phyloP scores from a whole-genome alignment of 2,888 invertebrate genomes.

The Drosophila melanosoma region DNA sequence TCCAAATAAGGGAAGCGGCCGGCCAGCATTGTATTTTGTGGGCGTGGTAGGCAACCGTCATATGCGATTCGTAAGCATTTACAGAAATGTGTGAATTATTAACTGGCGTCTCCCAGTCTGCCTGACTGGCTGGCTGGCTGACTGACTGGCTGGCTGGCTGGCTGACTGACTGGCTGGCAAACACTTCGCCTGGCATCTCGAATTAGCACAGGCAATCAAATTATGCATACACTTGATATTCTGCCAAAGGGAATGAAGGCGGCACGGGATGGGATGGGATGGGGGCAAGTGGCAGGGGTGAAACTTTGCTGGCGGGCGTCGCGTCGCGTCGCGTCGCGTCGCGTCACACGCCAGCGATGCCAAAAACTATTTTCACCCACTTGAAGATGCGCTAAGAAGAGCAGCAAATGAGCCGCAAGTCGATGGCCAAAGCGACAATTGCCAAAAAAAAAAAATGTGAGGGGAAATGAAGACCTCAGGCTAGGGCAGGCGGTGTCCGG shows the following conservation, averaged over 20 bases:
- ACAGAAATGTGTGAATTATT: constrained; percentile 63
- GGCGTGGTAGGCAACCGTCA: constrained; percentile 45
- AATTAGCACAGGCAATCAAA: constrained; percentile 66
- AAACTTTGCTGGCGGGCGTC: constrained; percentile 11
- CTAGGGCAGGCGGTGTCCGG: too few species aligned
- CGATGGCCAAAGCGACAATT: constrained; percentile 42
- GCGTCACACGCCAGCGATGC: constrained; percentile 15
- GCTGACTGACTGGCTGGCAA: not conserved
- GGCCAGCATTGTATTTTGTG: constrained; percentile 30
- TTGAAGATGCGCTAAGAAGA: constrained; percentile 48
- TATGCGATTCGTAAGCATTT: constrained; percentile 37
- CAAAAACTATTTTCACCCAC: constrained; percentile 65
- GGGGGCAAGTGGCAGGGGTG: not conserved
- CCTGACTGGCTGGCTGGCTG: not conserved
- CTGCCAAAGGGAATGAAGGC: constrained; percentile 4
- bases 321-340: not conserved
- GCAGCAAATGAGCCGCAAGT: constrained; percentile 60
- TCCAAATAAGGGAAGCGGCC: not conserved
- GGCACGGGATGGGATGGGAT: not conserved
- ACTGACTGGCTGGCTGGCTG: not conserved
- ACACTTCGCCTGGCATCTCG: constrained; percentile 20
- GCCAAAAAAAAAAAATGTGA: constrained; percentile 28
- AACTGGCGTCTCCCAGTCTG: constrained; percentile 28
- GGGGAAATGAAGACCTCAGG: not conserved
- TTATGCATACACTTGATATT: constrained; percentile 66